Conservation (phyloP, 2,113 vertebrate species). For the Microtus richardsoni region DNA sequence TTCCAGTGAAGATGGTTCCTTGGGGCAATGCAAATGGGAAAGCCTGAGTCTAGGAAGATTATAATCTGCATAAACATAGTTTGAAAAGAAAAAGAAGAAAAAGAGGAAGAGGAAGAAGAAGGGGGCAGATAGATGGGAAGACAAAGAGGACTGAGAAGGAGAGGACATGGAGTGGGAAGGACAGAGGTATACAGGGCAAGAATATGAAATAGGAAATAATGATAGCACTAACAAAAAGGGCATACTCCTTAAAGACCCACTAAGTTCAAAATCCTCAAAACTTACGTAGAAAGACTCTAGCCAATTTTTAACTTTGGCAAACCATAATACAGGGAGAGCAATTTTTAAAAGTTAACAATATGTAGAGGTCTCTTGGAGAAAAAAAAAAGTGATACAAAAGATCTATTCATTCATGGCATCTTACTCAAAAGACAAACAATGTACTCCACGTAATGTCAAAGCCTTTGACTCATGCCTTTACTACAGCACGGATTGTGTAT, state of each 20-base stretch:
- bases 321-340: not conserved
- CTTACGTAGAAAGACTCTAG: not conserved
- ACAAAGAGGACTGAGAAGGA: too few relatives aligned
- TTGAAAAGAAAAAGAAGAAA: not conserved
- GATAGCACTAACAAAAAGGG: not conserved
- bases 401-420: not conserved
- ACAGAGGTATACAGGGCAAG: too few relatives aligned
- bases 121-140: not conserved
- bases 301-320: not conserved
- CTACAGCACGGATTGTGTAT: not conserved
- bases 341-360: not conserved
- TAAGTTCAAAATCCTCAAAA: not conserved
- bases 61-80: not conserved
- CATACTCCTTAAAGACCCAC: not conserved
- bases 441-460: too few relatives aligned
- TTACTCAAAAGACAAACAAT: not conserved
- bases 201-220: not conserved
- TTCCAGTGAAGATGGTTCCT: not conserved
- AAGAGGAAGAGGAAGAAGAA: not conserved
- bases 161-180: not conserved
- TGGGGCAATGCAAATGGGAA: not conserved
- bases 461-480: not conserved
- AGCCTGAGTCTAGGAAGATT: not conserved
- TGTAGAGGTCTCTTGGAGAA: not conserved
- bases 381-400: not conserved